Percentiles rank a stretch among this genome's conserved stretches.
Conservation (phyloP, 2,888 invertebrate species). For the Ischnura elegans region DNA sequence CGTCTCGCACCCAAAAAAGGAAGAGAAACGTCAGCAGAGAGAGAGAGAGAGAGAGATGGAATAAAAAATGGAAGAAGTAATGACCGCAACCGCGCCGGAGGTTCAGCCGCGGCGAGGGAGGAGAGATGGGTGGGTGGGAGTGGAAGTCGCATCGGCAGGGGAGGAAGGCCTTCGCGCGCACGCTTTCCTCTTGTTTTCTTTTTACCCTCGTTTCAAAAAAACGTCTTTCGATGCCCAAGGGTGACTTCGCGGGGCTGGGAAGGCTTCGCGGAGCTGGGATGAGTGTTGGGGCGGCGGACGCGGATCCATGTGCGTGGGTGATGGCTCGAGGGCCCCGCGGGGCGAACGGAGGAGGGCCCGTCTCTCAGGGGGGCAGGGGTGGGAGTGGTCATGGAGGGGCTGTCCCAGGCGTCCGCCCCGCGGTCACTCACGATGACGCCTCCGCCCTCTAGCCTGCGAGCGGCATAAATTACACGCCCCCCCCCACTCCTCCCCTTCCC, state of each 20-base stretch:
- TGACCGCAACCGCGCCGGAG: no score
- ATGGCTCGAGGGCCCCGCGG: background rate
- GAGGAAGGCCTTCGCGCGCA: background rate
- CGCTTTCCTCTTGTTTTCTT: conserved; percentile 55
- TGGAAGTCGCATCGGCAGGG: background rate
- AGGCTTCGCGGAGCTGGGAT: background rate
- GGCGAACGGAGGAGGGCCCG: background rate
- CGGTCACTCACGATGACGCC: conserved; percentile 60
- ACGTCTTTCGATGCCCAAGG: conserved; percentile 46
- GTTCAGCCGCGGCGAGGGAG: background rate
- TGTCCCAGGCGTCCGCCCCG: conserved; percentile 49
- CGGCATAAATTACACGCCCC: conserved; percentile 54
- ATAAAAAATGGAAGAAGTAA: background rate
- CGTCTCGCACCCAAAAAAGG: background rate
- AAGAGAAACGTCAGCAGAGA: background rate
- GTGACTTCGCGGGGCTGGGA: background rate
- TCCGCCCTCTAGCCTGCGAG: conserved; percentile 56
- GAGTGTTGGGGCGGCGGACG: background rate
- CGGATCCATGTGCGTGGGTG: background rate
- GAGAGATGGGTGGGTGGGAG: background rate
- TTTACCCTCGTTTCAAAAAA: conserved; percentile 57
- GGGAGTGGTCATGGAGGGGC: background rate
- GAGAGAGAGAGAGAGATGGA: background rate
- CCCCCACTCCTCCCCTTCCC: background rate
- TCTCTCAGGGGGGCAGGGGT: background rate